These are phyloP conservation scores for Chauna torquata DNA, from an alignment of 2,113 vertebrate species.

Conservation along the genomic window DNA sequence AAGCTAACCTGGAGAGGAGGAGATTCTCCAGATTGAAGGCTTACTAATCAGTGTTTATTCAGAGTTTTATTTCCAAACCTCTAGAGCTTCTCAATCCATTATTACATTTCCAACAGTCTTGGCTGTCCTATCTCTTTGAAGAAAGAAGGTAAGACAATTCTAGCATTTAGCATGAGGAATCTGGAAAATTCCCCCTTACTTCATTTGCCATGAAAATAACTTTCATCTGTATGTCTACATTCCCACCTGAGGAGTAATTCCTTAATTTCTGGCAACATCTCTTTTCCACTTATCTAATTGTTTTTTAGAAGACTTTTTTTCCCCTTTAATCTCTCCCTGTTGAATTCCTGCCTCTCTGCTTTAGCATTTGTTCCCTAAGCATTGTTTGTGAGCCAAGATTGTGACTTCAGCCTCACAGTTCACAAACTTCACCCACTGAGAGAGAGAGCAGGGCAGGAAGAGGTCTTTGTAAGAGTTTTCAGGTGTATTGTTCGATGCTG, in stretches of 20 bases:
- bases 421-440: neutral
- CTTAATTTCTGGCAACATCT: neutral
- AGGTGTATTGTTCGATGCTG: neutral
- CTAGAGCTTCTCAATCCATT: neutral
- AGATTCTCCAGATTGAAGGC: neutral
- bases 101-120: neutral
- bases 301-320: neutral
- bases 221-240: neutral
- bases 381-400: neutral
- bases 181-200: neutral
- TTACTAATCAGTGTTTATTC: neutral
- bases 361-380: neutral
- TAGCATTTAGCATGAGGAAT: neutral
- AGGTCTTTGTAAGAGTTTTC: neutral
- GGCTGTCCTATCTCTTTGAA: neutral
- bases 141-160: neutral
- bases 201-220: neutral
- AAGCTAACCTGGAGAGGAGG: neutral
- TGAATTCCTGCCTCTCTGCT: neutral
- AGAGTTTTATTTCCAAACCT: neutral
- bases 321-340: neutral
- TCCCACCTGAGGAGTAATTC: neutral
- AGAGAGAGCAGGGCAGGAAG: neutral
- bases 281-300: neutral
- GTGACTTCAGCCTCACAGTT: neutral